phyloP scores from a whole-genome alignment of 92 coral and sea anemone genomes.

The Siderastrea radians region DNA sequence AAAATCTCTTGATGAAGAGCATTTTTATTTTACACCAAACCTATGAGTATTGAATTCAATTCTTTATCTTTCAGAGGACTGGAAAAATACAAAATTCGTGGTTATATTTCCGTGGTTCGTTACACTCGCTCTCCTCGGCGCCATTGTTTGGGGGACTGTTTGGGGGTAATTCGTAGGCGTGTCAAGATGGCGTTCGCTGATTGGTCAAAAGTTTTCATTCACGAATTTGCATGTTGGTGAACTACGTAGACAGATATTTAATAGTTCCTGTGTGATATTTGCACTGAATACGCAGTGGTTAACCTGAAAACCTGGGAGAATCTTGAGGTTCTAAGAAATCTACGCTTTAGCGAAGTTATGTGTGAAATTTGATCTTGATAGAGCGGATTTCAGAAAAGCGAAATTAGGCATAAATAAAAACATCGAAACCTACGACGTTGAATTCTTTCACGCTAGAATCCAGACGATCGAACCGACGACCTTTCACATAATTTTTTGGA shows the following conservation, averaged over 20 bases:
- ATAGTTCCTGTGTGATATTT: background rate
- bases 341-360: background rate
- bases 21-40: background rate
- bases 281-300: background rate
- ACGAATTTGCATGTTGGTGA: constrained; percentile 25
- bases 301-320: background rate
- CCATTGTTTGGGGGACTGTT: constrained; percentile 31
- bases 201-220: constrained; percentile 6
- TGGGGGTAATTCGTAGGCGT: constrained; percentile 39
- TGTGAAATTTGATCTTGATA: background rate
- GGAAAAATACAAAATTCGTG: background rate
- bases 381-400: background rate
- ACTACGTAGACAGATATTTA: background rate
- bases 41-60: background rate
- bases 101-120: background rate
- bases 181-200: constrained; percentile 26
- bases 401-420: background rate
- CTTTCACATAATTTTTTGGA: background rate
- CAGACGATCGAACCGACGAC: background rate
- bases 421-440: background rate
- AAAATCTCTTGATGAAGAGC: background rate
- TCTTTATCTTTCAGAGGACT: background rate
- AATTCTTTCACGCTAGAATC: background rate
- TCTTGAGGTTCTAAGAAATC: background rate
- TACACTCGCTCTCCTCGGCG: background rate